Evolutionary conservation across 2,888 invertebrate genomes (phyloP), one percentile per base, ranked within the genome.

Genomic region (Bombylius major): DNA sequence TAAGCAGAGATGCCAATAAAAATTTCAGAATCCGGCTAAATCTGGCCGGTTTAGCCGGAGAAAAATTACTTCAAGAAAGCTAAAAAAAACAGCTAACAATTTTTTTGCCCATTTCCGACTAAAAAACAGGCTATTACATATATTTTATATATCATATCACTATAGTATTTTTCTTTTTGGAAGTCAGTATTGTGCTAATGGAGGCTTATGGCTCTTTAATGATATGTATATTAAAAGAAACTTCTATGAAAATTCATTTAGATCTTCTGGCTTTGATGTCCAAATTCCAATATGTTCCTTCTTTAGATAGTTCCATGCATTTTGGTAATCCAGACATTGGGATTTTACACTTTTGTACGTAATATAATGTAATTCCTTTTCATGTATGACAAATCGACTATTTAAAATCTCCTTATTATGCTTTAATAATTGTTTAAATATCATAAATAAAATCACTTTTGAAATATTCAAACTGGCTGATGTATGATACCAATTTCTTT

Each of bases 371-470:
- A 66, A 13, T 4, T 64, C 54, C 2, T 58, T n/a, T 2, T 49
- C 6, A 9, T 55, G 5, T 5, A 9, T 0, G 51, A 13, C 5
- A 64, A 23, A 23, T 23, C 23, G 53, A 48, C 55, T 64, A 4
- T 63, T 49, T 7, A 60, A 51, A 5, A 69, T 32, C 13, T 67
- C 61, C 1, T 65, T 60, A 62, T 73, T 66, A 33, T 66, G 67
- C 3, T 70, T 65, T 36, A 79, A 56, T 55, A 79, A 61, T 13
- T 70, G 64, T 23, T 77, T 56, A 64, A 81, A 84, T 51, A 63
- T 73, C 60, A 70, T 69, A 51, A 80, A 76, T 5, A 84, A 61
- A 60, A 75, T 75, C 62, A 75, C 76, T 72, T 82, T 82, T 62
- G 79, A 79, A 47, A 83, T 75, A 53, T 75, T 69, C 56, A 84